Conservation (phyloP, 2,113 vertebrate genomes). For the Rallus limicola region DNA sequence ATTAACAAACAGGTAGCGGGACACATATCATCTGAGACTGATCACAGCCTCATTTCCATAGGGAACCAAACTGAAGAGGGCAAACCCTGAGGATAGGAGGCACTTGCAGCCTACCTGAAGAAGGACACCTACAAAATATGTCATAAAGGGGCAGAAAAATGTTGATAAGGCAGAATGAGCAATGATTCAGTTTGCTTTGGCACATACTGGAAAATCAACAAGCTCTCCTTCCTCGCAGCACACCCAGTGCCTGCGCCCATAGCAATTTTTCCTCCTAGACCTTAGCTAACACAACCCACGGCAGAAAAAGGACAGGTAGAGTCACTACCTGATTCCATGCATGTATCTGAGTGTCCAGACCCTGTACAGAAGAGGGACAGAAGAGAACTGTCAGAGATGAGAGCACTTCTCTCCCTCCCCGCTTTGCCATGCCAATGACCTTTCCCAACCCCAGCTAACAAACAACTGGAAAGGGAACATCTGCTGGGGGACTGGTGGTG, state of each 20-base stretch:
- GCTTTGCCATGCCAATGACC: fast-evolving
- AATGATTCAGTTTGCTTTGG: fast-evolving
- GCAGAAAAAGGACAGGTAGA: neutral
- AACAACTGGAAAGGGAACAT: neutral
- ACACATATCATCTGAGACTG: neutral
- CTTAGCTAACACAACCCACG: neutral
- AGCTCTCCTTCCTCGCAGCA: neutral
- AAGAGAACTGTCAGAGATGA: neutral
- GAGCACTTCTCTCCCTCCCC: neutral
- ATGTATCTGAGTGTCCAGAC: neutral
- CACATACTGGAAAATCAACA: neutral
- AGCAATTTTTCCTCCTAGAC: neutral
- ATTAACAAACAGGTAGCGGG: neutral
- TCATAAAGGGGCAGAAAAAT: neutral
- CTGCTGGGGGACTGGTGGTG: neutral
- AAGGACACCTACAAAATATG: neutral
- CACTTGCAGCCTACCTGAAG: neutral
- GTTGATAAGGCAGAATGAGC: neutral
- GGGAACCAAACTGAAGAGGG: neutral
- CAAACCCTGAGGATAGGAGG: neutral
- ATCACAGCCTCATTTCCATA: neutral
- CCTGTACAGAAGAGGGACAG: fast-evolving
- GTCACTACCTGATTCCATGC: neutral
- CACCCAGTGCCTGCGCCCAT: neutral
- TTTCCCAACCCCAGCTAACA: neutral